Evolutionary conservation across 2,113 vertebrate genomes (phyloP).

Genomic region (Cephalopterus ornatus): DNA sequence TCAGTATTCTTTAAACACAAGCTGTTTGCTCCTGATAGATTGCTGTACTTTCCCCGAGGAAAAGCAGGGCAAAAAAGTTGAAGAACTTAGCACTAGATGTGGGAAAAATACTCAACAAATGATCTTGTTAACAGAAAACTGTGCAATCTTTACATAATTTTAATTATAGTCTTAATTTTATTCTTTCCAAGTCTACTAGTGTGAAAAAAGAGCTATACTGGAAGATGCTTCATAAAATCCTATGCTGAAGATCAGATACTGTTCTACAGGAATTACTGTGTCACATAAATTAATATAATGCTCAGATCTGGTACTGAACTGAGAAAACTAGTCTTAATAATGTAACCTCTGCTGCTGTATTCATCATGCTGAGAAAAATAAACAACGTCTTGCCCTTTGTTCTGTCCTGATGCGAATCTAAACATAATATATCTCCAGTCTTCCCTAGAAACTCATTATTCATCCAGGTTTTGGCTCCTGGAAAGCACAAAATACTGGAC

Average conservation of each 20-base stretch:
- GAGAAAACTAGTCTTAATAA: neutral
- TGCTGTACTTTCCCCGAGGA: neutral
- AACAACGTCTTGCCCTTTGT: neutral
- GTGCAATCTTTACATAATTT: neutral
- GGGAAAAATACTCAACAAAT: neutral
- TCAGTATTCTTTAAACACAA: conserved; percentile 32
- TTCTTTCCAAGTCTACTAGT: neutral
- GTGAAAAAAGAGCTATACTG: neutral
- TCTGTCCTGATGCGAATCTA: neutral
- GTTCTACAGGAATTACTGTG: neutral
- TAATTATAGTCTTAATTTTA: conserved; percentile 3
- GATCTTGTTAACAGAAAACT: conserved; percentile 28
- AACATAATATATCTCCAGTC: neutral
- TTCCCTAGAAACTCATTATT: neutral
- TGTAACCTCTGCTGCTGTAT: neutral
- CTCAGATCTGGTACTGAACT: neutral
- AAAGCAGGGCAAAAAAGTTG: neutral
- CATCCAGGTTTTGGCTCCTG: neutral
- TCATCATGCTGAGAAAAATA: neutral
- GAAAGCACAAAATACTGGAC: neutral
- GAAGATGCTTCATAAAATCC: neutral
- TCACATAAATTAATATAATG: neutral
- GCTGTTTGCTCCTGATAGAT: conserved; percentile 5
- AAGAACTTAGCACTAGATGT: neutral
- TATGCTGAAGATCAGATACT: neutral